phyloP scores from a whole-genome alignment of 2,113 vertebrate species.

The Misgurnus anguillicaudatus region DNA sequence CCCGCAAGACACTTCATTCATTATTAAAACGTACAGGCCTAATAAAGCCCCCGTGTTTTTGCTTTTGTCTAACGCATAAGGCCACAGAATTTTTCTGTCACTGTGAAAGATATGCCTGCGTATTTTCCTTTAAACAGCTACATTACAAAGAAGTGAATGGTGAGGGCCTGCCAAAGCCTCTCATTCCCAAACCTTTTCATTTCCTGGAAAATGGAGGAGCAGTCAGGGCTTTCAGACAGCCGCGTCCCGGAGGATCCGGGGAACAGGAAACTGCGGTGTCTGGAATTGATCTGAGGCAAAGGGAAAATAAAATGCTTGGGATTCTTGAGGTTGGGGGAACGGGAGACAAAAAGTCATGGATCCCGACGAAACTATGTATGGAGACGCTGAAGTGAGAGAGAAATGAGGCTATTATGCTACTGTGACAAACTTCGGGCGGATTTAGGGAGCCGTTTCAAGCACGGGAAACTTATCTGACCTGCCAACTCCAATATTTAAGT shows the following conservation, averaged over 20 bases:
- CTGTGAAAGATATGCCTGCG: constrained; percentile 48
- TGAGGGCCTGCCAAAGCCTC: constrained; percentile 43
- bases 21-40: constrained; percentile 56
- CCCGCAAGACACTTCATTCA: constrained; percentile 46
- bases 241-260: constrained; percentile 47
- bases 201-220: constrained; percentile 55
- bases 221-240: constrained; percentile 52
- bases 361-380: constrained; percentile 36
- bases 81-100: constrained; percentile 50
- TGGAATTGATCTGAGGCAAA: constrained; percentile 78
- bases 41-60: constrained; percentile 46
- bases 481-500: background rate
- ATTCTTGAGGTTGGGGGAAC: constrained; percentile 70
- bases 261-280: constrained; percentile 73
- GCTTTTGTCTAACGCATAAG: constrained; percentile 46
- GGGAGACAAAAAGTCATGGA: constrained; percentile 61
- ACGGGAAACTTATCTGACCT: background rate
- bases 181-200: constrained; percentile 49
- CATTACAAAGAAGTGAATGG: constrained; percentile 29
- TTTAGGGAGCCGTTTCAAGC: background rate
- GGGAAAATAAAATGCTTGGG: constrained; percentile 76
- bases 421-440: constrained; percentile 3
- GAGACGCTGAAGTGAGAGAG: constrained; percentile 38
- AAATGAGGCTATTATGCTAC: constrained; percentile 10
- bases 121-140: constrained; percentile 36